A percentile compares a stretch with the other conserved stretches of the same genome.
phyloP scores from a whole-genome alignment of 64 coral and sea anemone species.

The Montipora sp. region DNA sequence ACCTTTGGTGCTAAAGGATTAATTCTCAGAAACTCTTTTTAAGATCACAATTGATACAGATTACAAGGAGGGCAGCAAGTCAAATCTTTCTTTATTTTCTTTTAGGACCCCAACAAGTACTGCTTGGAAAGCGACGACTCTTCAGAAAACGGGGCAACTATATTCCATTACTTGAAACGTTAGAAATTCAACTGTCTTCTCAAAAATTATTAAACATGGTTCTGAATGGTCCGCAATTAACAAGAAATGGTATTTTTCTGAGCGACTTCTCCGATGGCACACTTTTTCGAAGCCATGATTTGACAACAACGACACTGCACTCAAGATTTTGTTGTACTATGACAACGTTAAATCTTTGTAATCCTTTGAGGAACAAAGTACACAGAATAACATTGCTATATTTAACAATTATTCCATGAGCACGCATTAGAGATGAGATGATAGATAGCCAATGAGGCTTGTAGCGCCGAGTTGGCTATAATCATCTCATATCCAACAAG shows the following conservation, averaged over 20 bases:
- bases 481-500: too few species aligned
- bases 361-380: slow-evolving; percentile 38
- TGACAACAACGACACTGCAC: slow-evolving; percentile 11
- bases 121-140: slow-evolving; percentile 26
- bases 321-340: slow-evolving; percentile 28
- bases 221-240: slow-evolving; percentile 14
- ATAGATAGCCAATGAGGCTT: too few species aligned
- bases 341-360: slow-evolving; percentile 40
- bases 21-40: background rate
- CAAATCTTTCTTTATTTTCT: background rate
- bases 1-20: background rate
- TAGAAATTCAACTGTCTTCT: slow-evolving; percentile 14
- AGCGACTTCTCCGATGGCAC: slow-evolving; percentile 32
- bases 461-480: too few species aligned
- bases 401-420: too few species aligned
- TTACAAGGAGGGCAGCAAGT: background rate
- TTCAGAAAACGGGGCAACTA: background rate
- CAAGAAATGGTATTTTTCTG: background rate
- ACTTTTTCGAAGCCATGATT: slow-evolving; percentile 29
- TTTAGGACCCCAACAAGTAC: slow-evolving; percentile 29
- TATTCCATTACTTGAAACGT: slow-evolving; percentile 42
- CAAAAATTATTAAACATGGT: slow-evolving; percentile 8
- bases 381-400: slow-evolving; percentile 42
- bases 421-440: too few species aligned
- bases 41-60: background rate